Conservation (phyloP, 2,888 invertebrate genomes). For the Drosophila robusta region DNA sequence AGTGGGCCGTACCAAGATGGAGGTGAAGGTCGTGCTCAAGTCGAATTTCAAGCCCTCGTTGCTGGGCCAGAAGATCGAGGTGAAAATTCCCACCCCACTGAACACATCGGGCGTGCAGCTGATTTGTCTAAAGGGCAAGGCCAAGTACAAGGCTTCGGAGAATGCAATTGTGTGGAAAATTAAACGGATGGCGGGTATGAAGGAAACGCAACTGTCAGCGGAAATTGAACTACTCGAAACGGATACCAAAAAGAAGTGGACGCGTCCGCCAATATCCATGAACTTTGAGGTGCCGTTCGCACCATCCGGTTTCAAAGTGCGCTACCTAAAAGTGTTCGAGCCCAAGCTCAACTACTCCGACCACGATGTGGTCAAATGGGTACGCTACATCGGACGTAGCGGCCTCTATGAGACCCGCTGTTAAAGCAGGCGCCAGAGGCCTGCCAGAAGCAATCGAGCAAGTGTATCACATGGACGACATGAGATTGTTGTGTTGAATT, state of each 20-base stretch:
- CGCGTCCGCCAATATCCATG: slow-evolving; percentile 99
- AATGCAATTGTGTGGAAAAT: slow-evolving; percentile 99
- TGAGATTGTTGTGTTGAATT: slow-evolving; percentile 50
- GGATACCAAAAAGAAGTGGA: slow-evolving; percentile 99
- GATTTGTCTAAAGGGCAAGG: slow-evolving; percentile 99
- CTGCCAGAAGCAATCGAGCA: slow-evolving; percentile 48
- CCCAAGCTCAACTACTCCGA: slow-evolving; percentile 99
- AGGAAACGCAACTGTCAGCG: slow-evolving; percentile 99
- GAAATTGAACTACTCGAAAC: slow-evolving; percentile 99
- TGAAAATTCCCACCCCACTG: slow-evolving; percentile 98
- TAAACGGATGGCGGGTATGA: slow-evolving; percentile 98
- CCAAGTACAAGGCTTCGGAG: slow-evolving; percentile 99
- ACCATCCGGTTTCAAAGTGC: slow-evolving; percentile 99
- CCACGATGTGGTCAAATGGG: slow-evolving; percentile 99
- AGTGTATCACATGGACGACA: slow-evolving; percentile 44
- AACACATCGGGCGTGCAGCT: slow-evolving; percentile 99
- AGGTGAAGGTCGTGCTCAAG: slow-evolving; percentile 99
- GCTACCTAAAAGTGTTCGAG: slow-evolving; percentile 99
- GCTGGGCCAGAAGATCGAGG: slow-evolving; percentile 99
- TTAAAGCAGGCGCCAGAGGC: slow-evolving; percentile 86
- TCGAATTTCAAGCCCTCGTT: slow-evolving; percentile 99
- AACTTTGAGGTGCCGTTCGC: slow-evolving; percentile 99
- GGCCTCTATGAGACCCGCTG: slow-evolving; percentile 99
- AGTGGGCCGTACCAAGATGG: slow-evolving; percentile 99
- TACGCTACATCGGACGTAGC: slow-evolving; percentile 99